A percentile compares a stretch with the other conserved stretches of the same genome.
Conservation (phyloP, 2,113 vertebrate genomes). For the Chionis minor region DNA sequence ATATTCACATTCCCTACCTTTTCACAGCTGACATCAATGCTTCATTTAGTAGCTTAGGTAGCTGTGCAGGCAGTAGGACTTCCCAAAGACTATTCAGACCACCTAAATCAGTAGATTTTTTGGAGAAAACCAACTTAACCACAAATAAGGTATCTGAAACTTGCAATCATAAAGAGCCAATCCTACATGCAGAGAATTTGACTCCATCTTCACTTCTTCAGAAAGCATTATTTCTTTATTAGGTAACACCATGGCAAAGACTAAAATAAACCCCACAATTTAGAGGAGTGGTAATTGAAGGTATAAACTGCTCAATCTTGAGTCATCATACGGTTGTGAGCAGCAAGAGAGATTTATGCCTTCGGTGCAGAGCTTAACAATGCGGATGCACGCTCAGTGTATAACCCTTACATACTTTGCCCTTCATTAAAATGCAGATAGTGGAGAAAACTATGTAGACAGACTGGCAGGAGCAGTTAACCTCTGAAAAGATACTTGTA, state of each 20-base stretch:
- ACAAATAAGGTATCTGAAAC: neutral
- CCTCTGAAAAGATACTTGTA: neutral
- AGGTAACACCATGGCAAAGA: neutral
- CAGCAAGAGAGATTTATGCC: neutral
- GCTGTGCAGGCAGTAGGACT: neutral
- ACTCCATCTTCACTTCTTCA: neutral
- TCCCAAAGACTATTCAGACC: neutral
- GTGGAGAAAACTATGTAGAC: neutral
- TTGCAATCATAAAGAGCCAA: neutral
- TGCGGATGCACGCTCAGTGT: neutral
- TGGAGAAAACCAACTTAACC: neutral
- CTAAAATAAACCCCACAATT: neutral
- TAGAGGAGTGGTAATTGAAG: neutral
- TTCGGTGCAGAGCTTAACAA: neutral
- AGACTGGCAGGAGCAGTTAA: neutral
- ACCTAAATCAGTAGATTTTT: neutral
- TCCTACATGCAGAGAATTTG: neutral
- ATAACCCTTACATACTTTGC: neutral
- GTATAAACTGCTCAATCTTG: neutral
- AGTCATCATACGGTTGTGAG: neutral
- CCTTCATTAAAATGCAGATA: neutral
- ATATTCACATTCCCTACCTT: neutral
- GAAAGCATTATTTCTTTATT: neutral
- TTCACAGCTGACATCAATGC: neutral
- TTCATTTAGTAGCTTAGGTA: neutral